phyloP scores from a whole-genome alignment of 2,113 vertebrate genomes.

The Ictidomys tridecemlineatus region DNA sequence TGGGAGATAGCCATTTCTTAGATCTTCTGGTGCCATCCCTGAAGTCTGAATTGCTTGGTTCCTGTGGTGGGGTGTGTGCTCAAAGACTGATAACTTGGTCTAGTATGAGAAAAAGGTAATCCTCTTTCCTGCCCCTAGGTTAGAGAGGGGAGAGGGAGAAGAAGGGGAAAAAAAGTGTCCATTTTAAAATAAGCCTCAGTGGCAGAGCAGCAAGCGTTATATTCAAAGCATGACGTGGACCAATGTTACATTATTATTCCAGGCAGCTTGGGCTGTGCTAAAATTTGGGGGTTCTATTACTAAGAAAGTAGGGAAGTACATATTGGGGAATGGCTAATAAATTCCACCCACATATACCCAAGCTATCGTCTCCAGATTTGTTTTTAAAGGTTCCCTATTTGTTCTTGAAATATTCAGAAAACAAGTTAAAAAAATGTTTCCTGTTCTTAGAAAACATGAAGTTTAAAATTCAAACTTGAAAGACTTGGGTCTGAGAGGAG shows the following conservation, averaged over 20 bases:
- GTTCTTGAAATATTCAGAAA: constrained; percentile 33
- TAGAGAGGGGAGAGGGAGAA: too few relatives aligned
- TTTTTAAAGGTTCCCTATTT: not conserved
- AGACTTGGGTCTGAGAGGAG: not conserved
- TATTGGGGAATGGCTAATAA: not conserved
- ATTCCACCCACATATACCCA: not conserved
- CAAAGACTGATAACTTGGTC: too few relatives aligned
- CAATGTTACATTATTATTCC: not conserved
- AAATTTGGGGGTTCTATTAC: not conserved
- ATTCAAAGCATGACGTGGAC: too few relatives aligned
- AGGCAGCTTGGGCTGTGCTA: not conserved
- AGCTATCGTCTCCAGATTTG: not conserved
- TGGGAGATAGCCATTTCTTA: too few relatives aligned
- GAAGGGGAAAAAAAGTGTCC: too few relatives aligned
- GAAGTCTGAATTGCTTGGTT: too few relatives aligned
- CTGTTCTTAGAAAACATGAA: constrained; percentile 33
- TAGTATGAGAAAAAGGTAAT: too few relatives aligned
- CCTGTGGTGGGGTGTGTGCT: too few relatives aligned
- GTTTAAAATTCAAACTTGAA: constrained; percentile 16
- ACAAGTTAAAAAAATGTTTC: constrained; percentile 13
- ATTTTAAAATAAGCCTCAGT: too few relatives aligned
- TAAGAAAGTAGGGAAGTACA: not conserved
- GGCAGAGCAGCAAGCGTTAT: too few relatives aligned
- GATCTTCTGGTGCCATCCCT: too few relatives aligned
- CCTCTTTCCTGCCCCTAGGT: too few relatives aligned